Evolutionary conservation across 2,888 invertebrate species (phyloP), one percentile per base, ranked within the genome.

Genomic region (Volucella bombylans): DNA sequence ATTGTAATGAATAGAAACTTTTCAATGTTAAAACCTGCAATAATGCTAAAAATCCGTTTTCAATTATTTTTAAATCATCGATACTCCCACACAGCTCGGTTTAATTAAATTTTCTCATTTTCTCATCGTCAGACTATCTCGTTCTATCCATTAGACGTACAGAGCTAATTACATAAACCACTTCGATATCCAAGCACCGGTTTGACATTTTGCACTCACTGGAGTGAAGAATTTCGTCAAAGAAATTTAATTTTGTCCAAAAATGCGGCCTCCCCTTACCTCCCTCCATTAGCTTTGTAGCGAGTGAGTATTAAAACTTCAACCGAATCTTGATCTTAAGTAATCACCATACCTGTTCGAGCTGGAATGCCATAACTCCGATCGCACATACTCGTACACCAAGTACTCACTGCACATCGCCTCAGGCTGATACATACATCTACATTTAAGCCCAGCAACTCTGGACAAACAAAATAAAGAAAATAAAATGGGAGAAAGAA

Each of bases 261-360:
- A 79, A 79, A 54, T 61, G 47, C 52, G 4, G 4, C 2, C 23
- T 23, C 23, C 23, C 23, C 23, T 23, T 23, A 23, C 23, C 62
- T 59, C 67, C 45, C 31, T 12, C 38, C 55, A 50, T 68, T 68
- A 45, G 55, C 76, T 65, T 52, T 73, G 64, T 41, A 61, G 9
- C 43, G 59, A 55, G 47, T 11, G 61, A 76, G 38, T 59, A 59
- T n/a, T 6, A n/a, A 6, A 59, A 31, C 23, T 41, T 50, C 38
- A 54, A 45, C 23, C 41, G 4, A 73, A 23, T 38, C 15, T 43
- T 38, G 64, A 65, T 67, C 78, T 83, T 83, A 80, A 83, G 80
- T 80, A 83, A 83, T 74, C 71, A 69, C 64, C 64, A 67, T 69
- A 80, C 83, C 71, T 65, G 80, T 80, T 83, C 67, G 43, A 74